Conservation (phyloP, 1,140 invertebrate genomes). For the Hyphantria cunea region DNA sequence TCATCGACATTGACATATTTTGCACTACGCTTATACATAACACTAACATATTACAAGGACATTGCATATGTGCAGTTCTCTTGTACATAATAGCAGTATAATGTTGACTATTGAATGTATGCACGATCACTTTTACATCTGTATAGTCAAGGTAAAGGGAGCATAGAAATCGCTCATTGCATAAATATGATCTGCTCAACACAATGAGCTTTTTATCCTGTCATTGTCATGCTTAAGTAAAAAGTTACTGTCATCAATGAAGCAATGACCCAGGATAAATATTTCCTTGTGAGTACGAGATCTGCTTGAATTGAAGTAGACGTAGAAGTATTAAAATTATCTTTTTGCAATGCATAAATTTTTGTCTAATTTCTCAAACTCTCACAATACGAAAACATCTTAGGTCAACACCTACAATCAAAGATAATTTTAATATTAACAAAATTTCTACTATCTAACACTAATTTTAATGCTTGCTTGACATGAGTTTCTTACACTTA, state of each 20-base stretch:
- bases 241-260: no score
- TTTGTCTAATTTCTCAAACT: no score
- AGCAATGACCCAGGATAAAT: no score
- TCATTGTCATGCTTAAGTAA: neutral
- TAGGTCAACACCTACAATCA: no score
- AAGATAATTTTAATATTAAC: no score
- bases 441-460: no score
- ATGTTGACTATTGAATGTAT: slow-evolving; percentile 1
- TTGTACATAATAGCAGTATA: slow-evolving; percentile 12
- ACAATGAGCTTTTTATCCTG: neutral
- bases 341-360: no score
- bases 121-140: neutral
- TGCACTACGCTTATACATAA: neutral
- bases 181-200: neutral
- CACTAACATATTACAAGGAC: neutral
- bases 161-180: neutral
- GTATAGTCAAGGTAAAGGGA: neutral
- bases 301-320: no score
- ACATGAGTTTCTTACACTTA: neutral
- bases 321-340: no score
- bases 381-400: no score
- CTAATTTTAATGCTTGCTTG: no score
- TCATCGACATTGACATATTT: slow-evolving; percentile 14
- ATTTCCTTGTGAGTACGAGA: no score
- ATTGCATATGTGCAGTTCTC: neutral